Evolutionary conservation across 2,113 vertebrate species (phyloP).

Genomic region (Riparia riparia): DNA sequence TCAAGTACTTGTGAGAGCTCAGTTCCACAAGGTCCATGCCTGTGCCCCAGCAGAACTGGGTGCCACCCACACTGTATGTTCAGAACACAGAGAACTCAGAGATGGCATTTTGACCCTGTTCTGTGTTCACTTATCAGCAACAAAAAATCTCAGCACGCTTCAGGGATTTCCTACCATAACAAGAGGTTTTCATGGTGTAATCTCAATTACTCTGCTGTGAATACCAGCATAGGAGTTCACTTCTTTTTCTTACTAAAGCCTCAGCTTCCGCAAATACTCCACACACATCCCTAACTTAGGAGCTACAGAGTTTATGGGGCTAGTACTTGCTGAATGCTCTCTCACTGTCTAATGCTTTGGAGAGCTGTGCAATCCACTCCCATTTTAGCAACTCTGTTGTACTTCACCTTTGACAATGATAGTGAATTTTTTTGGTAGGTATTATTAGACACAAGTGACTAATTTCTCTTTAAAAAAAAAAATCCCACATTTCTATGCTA

Average conservation of each 20-base stretch:
- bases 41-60: not conserved
- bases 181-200: not conserved
- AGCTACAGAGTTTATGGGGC: not conserved
- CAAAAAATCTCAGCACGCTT: rapidly evolving
- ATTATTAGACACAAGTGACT: not conserved
- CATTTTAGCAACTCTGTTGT: not conserved
- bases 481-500: rapidly evolving
- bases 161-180: not conserved
- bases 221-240: not conserved
- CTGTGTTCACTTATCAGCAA: not conserved
- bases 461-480: not conserved
- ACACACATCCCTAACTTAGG: not conserved
- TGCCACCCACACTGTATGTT: rapidly evolving
- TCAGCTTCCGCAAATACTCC: not conserved
- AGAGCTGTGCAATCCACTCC: not conserved
- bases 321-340: not conserved
- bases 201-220: not conserved
- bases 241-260: not conserved
- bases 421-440: not conserved
- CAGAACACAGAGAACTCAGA: not conserved
- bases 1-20: not conserved
- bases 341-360: not conserved
- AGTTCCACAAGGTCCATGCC: not conserved
- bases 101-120: too few relatives aligned
- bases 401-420: not conserved